Evolutionary conservation across 2,888 invertebrate species (phyloP), one percentile per base, ranked within the genome.

Genomic region (Stratiomys singularior): DNA sequence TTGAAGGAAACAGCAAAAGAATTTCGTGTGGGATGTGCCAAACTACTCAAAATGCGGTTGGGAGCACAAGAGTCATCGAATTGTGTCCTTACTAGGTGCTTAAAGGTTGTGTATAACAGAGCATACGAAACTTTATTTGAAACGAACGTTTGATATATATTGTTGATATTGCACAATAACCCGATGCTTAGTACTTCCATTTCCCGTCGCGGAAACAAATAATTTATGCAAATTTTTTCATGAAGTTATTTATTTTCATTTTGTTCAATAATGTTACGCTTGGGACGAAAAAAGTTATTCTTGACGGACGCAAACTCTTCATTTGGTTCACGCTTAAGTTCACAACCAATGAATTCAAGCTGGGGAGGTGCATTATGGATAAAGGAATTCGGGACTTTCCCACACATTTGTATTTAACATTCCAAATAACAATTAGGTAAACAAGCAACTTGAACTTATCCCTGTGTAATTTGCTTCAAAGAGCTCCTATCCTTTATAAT

Each of bases 61-160:
- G 74, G 23, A 58, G 27, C 60, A 69, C 69, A 47, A 67, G 67
- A 69, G 69, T 46, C 47, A 69, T 69, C 30, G 47, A 69, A 46
- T 47, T 9, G 67, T n/a, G 37, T 69, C 25, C 47, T 15, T 25
- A 5, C 47, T n/a, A n/a, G 18, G 25, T 3, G 37, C 18, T 66
- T 27, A 21, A 7, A 27, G 37, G 37, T 21, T 66, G 66, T n/a
- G 27, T n/a, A n/a, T n/a, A 5, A 18, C 69, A 69, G 46, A n/a
- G 67, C n/a, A 30, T 9, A 21, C n/a, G 21, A 67, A 67, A 44
- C 69, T 46, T 69, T 64, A n/a, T 69, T 1, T n/a, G 7, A 15
- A 13, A 18, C 52, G 52, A 52, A 52, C 52, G 7, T 18, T 52
- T 52, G 52, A 7, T 11, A 44, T 44, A 15, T 9, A 44, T 52